Base-by-base conservation (phyloP, 35 echinoderm and acorn worm species). In the Strongylocentrotus purpuratus region DNA sequence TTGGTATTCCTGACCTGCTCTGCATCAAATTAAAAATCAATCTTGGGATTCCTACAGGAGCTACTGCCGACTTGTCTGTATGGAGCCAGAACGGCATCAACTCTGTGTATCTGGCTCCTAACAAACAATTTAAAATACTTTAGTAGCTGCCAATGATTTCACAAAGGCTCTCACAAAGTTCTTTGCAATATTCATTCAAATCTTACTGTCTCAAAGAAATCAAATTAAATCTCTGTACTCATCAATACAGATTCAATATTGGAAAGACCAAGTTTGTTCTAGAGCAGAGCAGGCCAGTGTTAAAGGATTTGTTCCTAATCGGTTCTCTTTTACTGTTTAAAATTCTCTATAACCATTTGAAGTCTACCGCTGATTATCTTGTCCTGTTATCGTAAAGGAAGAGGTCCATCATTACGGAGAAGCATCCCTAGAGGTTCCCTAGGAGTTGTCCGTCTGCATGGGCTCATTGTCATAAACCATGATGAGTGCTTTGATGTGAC, bases 401-500 rank as follows among this genome's bases (percentile, higher is more conserved):
- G n/a, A 78, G 22, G 52, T 59, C 52, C 22, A 28, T 78, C 65
- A 5, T 78, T 28, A 2, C 22, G 0, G 22, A 28, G 65, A n/a
- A 71, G 61, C 61, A 71, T 71, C 61, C 18, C 61, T 71, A 93
- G 41, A 46, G 41, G 87, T 33, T 71, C 61, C 18, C 61, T 71
- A 93, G 15, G 91, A 89, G 87, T 33, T 93, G 91, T 93, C 91
- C 91, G 46, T 93, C 46, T 93, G 45, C 91, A 93, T 47, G 46
- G 9, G 1, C 4, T 58, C 48, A 17, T 92, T 96, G 91, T 98
- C 97, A 15, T 98, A 98, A 28, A 85, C 88, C 91, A 95, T 94
- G 2, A 98, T 96, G 94, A 96, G 85, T 18, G 88, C 25, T 87
- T 98, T 98, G 50, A 98, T 95, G 46, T 96, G 94, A n/a, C 41